Conservation (phyloP, 2,113 vertebrate genomes). For the Leucosticte australis region DNA sequence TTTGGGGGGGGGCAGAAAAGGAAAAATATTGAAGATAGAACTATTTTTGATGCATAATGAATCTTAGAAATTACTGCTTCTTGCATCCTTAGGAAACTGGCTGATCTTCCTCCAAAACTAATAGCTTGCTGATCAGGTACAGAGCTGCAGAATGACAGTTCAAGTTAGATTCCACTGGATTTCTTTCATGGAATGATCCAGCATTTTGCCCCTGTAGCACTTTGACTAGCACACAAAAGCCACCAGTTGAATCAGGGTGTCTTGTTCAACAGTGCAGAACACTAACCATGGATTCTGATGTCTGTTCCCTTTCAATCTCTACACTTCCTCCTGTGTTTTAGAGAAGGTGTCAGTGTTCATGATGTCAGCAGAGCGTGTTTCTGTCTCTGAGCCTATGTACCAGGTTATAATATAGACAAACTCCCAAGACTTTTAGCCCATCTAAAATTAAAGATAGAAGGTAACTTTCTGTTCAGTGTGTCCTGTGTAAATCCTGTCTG, state of each 20-base stretch:
- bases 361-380: neutral
- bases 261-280: neutral
- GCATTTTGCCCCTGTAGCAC: neutral
- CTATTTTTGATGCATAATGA: neutral
- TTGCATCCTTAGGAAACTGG: neutral
- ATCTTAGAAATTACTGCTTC: neutral
- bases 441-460: neutral
- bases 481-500: slow-evolving; percentile 11
- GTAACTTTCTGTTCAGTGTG: neutral
- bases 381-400: neutral
- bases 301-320: neutral
- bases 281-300: neutral
- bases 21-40: neutral
- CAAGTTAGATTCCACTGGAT: neutral
- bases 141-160: neutral
- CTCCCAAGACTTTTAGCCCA: neutral
- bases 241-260: neutral
- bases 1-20: neutral
- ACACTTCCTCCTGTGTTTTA: neutral
- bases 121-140: neutral
- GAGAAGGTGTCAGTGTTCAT: neutral
- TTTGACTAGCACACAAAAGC: neutral
- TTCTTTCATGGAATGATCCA: neutral
- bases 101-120: slow-evolving; percentile 23
- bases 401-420: neutral